phyloP scores from a whole-genome alignment of 2,888 invertebrate species.

The Melipona bicolor region DNA sequence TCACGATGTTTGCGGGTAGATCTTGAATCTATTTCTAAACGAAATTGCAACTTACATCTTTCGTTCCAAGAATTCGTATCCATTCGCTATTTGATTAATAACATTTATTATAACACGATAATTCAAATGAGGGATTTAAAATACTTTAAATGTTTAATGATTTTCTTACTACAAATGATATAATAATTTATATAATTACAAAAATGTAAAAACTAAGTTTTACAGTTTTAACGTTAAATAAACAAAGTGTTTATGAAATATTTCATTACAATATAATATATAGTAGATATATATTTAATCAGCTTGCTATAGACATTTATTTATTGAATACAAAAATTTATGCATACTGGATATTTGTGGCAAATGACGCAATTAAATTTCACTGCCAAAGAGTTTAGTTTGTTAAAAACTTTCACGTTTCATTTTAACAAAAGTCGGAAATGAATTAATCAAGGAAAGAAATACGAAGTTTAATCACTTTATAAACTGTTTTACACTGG shows the following conservation, averaged over 20 bases:
- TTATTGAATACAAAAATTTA: background rate
- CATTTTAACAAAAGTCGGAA: too few relatives aligned
- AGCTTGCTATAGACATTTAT: background rate
- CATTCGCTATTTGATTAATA: background rate
- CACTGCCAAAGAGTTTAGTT: background rate
- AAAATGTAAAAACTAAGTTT: too few relatives aligned
- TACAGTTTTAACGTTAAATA: too few relatives aligned
- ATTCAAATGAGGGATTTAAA: background rate
- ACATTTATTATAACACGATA: background rate
- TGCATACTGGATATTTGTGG: background rate
- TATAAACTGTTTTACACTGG: background rate
- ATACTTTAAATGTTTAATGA: background rate
- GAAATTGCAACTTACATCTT: background rate
- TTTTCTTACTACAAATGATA: background rate
- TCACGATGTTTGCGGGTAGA: background rate
- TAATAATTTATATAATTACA: too few relatives aligned
- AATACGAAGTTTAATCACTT: background rate
- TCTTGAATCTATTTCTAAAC: background rate
- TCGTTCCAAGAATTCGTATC: background rate
- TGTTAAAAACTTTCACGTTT: background rate
- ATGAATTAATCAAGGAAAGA: background rate
- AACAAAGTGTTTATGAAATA: too few relatives aligned
- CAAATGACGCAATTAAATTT: background rate
- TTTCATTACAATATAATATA: too few relatives aligned
- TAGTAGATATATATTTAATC: too few relatives aligned